Evolutionary conservation across 1,140 invertebrate genomes (phyloP), one percentile per base, ranked within the genome.

Genomic region (Nautilus pompilius): DNA sequence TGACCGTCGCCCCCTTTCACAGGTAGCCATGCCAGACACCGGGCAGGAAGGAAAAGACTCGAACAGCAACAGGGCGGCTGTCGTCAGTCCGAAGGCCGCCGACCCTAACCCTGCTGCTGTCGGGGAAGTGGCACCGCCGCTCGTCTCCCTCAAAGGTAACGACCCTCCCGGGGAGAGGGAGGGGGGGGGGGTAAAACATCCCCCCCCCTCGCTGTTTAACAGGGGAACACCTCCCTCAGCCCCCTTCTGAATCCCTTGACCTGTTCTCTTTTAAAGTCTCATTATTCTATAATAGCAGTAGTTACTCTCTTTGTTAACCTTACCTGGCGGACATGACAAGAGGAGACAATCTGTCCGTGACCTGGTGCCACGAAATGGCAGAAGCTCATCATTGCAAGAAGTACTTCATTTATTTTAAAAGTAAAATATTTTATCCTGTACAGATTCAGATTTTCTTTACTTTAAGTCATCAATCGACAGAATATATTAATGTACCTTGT

Each of bases 21-120:
- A n/a, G n/a, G n/a, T n/a, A n/a, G n/a, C n/a, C n/a, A n/a, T n/a
- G 30, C 55, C 48, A 28, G 73, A 75, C 54, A 69, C 60, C 20
- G 69, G 65, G 29, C 74, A 70, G 3, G 69, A 72, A 41, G 75
- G 74, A 51, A 77, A 77, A 58, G 75, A 77, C 60, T 62, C 70
- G 13, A 77, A 68, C 54, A 77, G n/a, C n/a, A n/a, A n/a, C n/a
- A n/a, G n/a, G n/a, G n/a, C n/a, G n/a, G n/a, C n/a, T n/a, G n/a
- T n/a, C n/a, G n/a, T n/a, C n/a, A 77, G 55, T 62, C 73, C 5
- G 72, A 71, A 4, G 76, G 75, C 54, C 75, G n/a, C n/a, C n/a
- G n/a, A n/a, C n/a, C 75, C 5, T 76, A 77, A 53, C 75, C 75
- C 36, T 73, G 65, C 32, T 65, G 63, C 15, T 60, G 74, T 17